Base-by-base conservation (phyloP, 2,797 vertebrate species). In the Fringilla coelebs region DNA sequence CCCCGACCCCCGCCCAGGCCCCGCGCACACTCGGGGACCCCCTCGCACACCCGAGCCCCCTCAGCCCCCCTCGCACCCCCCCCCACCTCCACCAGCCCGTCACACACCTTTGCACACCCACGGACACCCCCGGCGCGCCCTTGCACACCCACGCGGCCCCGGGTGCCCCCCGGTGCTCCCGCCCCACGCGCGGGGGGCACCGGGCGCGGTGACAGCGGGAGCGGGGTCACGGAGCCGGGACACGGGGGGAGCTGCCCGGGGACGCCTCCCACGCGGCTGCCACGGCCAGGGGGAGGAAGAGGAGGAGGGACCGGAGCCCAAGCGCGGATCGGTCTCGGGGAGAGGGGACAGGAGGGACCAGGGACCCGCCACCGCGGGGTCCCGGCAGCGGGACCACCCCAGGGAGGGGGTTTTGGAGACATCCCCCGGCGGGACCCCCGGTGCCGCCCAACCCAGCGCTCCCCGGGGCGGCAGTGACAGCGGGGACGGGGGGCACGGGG, bases 91-190 rank as follows among this genome's bases (percentile, higher is more conserved):
- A n/a, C 28, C 51, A 4, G 51, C 29, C 28, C 51, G 51, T 18
- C 29, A 52, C 51, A 52, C 51, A 52, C 29, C 29, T 31, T 11
- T 18, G 49, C 49, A 29, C 78, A 7, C 79, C 21, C 45, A 24
- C 45, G 46, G 41, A 17, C 41, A 41, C 41, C 41, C 41, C 41
- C 46, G 15, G 13, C 46, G 4, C 46, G 24, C 41, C 4, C 41
- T 17, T 17, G 41, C 41, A 41, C 38, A 13, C 38, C 38, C 55
- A 8, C 36, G 6, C 41, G 11, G 52, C 41, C 72, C 5, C 3
- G 3, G 10, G 4, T 7, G n/a, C 20, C 54, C 34, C 41, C 7
- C 1, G 7, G 19, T 1, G 10, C 10, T 17, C 6, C 13, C 18
- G 71, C 19, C 40, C 57, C 61, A 3, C 3, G 51, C 51, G 51